Conservation (phyloP, 2,113 vertebrate genomes). For the Muntiacus reevesi region DNA sequence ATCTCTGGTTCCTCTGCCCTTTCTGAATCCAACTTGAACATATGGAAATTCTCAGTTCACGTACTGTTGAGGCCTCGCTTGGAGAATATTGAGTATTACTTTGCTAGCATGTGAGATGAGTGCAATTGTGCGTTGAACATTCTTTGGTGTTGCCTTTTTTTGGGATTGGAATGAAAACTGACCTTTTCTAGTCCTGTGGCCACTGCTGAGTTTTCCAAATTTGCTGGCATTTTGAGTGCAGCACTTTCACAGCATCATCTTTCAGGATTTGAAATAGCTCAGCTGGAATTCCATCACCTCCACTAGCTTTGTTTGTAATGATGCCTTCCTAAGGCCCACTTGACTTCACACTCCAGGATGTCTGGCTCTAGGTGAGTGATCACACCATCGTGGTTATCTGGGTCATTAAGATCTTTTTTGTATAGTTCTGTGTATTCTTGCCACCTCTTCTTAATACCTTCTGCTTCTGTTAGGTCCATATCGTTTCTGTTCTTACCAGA, state of each 20-base stretch:
- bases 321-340: neutral
- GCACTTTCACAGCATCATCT: neutral
- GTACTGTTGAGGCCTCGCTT: neutral
- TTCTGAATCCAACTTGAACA: neutral
- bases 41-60: neutral
- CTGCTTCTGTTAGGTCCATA: neutral
- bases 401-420: neutral
- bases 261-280: neutral
- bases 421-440: neutral
- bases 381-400: neutral
- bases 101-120: neutral
- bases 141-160: neutral
- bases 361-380: neutral
- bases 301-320: neutral
- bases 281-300: neutral
- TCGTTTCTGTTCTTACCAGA: neutral
- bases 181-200: neutral
- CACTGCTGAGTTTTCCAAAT: neutral
- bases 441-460: neutral
- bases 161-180: neutral
- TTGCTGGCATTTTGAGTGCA: neutral
- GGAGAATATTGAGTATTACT: neutral
- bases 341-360: neutral
- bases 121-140: neutral
- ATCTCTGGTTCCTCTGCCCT: neutral